A percentile compares a stretch with the other conserved stretches of the same genome.
phyloP scores from a whole-genome alignment of 1,140 invertebrate genomes.

The Cecropterus lyciades region DNA sequence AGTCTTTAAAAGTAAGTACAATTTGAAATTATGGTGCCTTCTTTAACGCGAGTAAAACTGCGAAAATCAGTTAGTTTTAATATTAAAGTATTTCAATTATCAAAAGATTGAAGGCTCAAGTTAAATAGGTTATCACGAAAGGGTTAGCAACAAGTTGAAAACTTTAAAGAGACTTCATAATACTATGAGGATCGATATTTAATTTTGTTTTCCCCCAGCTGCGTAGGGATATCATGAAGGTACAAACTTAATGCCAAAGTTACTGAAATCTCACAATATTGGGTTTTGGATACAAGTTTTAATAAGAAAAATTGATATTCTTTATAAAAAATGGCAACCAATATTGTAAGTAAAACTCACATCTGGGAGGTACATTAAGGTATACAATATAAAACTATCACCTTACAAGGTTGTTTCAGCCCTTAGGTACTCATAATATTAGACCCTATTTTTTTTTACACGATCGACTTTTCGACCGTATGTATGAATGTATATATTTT shows the following conservation, averaged over 20 bases:
- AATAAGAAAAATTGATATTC: slow-evolving; percentile 23
- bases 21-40: too few species aligned
- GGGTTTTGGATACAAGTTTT: slow-evolving; percentile 24
- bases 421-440: too few species aligned
- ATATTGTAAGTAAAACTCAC: slow-evolving; percentile 1
- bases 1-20: too few species aligned
- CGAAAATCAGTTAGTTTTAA: too few species aligned
- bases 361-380: slow-evolving; percentile 1
- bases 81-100: too few species aligned
- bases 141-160: not conserved
- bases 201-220: slow-evolving; percentile 35
- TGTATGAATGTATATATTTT: too few species aligned
- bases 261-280: slow-evolving; percentile 11
- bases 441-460: too few species aligned
- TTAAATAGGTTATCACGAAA: not conserved
- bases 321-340: not conserved
- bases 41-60: too few species aligned
- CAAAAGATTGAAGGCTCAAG: not conserved
- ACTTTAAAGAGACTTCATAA: slow-evolving; percentile 51
- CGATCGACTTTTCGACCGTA: too few species aligned
- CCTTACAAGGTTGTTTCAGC: too few species aligned
- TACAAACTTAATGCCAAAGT: not conserved
- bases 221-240: slow-evolving; percentile 5
- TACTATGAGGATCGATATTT: slow-evolving; percentile 47
- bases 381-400: too few species aligned